These are phyloP conservation scores for Caenorhabditis auriculariae DNA, from an alignment of 2,888 invertebrate species.

Conservation along the genomic window DNA sequence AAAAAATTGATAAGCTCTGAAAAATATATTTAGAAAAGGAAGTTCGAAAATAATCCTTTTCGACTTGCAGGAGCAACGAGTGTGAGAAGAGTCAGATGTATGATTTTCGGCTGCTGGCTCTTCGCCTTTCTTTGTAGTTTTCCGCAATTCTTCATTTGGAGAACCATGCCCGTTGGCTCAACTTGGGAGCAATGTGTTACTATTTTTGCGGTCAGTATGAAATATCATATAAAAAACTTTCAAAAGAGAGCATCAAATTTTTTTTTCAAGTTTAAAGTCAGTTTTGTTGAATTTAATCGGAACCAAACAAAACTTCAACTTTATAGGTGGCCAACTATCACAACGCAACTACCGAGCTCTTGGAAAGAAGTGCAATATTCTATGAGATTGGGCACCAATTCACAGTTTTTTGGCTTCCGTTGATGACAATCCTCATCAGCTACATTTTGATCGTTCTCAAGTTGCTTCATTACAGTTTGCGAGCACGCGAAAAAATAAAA, in stretches of 20 bases:
- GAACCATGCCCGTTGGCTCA: slow-evolving; percentile 20
- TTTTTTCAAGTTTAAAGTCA: neutral
- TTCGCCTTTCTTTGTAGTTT: slow-evolving; percentile 43
- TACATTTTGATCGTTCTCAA: slow-evolving; percentile 28
- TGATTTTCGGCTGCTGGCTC: slow-evolving; percentile 46
- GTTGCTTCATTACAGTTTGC: too few species aligned
- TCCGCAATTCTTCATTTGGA: slow-evolving; percentile 57
- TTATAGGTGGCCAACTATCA: slow-evolving; percentile 2
- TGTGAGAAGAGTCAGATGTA: slow-evolving; percentile 32
- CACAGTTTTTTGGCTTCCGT: slow-evolving; percentile 32
- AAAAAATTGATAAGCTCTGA: too few species aligned
- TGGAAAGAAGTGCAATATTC: slow-evolving; percentile 11
- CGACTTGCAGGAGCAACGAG: slow-evolving; percentile 38
- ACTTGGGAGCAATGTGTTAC: slow-evolving; percentile 52
- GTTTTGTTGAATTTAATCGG: neutral
- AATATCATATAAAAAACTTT: neutral
- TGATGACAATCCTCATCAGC: slow-evolving; percentile 15
- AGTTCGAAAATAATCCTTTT: too few species aligned
- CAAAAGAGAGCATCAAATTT: too few species aligned
- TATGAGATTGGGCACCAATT: slow-evolving; percentile 40
- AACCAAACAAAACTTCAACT: neutral
- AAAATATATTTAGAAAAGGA: too few species aligned
- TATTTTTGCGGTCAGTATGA: slow-evolving; percentile 30
- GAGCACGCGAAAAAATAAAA: too few species aligned
- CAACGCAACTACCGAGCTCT: slow-evolving; percentile 6